Evolutionary conservation across 2,113 vertebrate genomes (phyloP), one percentile per base, ranked within the genome.

Genomic region (Tonatia bakeri): DNA sequence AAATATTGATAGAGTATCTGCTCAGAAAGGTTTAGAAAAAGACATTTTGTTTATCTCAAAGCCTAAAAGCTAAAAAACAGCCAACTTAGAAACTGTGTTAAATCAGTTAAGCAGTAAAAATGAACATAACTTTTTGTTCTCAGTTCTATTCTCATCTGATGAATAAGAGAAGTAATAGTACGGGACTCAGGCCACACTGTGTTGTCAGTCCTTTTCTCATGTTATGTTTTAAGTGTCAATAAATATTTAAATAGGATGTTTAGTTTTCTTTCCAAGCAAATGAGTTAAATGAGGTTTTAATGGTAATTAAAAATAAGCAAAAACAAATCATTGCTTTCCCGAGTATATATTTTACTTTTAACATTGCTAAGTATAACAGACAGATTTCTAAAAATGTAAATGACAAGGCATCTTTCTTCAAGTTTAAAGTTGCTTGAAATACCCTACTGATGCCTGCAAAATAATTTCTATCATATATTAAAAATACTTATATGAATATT

Each of bases 1-100:
- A 98, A 98, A 98, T 98, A 97, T 94, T 98, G 97, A 98, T 98
- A 96, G 94, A 98, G 95, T 90, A 64, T 91, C 90, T 72, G 97
- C 84, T 95, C 94, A 8, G 1, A 97, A 97, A 95, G 67, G 38
- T 72, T 96, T 70, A 87, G 87, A 93, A 64, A 87, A 96, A 83
- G 93, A 92, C 84, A 95, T 96, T 96, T 97, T 96, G 94, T 97
- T 97, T 98, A 97, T 86, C 70, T 83, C 73, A 28, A 90, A 91
- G 59, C 56, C 91, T 98, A 96, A 98, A 96, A 97, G 82, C 36
- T 89, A 94, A 98, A 97, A 92, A 19, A 77, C 28, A 94, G 70
- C 26, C 97, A 96, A 94, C 82, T 79, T 94, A 96, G 93, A 95
- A 98, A 97, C 77, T 89, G 36, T 84, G 28, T 72, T 97, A 59